These are phyloP conservation scores for Lates japonicus DNA, from an alignment of 2,797 vertebrate genomes.

Conservation along the genomic window DNA sequence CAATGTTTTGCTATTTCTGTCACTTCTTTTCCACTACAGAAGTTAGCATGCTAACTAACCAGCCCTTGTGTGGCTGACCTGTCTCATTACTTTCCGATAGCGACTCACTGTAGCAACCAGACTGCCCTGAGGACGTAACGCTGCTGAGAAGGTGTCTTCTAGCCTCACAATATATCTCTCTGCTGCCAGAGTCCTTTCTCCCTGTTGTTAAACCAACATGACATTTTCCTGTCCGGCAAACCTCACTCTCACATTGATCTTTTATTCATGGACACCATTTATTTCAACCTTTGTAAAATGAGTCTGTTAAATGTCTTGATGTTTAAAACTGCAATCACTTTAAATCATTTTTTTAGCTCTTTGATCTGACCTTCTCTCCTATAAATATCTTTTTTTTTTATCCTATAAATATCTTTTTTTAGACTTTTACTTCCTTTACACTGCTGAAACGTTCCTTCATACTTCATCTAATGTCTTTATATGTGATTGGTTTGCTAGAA, in stretches of 20 bases:
- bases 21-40: too few species aligned
- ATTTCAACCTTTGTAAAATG: constrained; percentile 10
- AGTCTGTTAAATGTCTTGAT: neutral
- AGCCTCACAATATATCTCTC: neutral
- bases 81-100: too few species aligned
- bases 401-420: neutral
- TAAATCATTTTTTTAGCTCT: neutral
- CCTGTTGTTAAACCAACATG: neutral
- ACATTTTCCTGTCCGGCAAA: neutral
- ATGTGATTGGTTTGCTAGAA: neutral
- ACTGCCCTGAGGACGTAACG: too few species aligned
- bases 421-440: neutral
- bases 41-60: too few species aligned
- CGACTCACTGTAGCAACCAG: too few species aligned
- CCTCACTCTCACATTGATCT: constrained; percentile 16
- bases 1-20: too few species aligned
- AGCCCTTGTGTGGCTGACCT: too few species aligned
- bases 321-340: neutral
- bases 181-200: neutral
- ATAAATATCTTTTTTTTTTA: neutral
- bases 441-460: neutral
- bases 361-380: constrained; percentile 12
- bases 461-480: too few species aligned
- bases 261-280: constrained; percentile 26
- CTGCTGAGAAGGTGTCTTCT: too few species aligned